Base-by-base conservation (phyloP, 2,888 invertebrate genomes). In the Masnerella sp. region DNA sequence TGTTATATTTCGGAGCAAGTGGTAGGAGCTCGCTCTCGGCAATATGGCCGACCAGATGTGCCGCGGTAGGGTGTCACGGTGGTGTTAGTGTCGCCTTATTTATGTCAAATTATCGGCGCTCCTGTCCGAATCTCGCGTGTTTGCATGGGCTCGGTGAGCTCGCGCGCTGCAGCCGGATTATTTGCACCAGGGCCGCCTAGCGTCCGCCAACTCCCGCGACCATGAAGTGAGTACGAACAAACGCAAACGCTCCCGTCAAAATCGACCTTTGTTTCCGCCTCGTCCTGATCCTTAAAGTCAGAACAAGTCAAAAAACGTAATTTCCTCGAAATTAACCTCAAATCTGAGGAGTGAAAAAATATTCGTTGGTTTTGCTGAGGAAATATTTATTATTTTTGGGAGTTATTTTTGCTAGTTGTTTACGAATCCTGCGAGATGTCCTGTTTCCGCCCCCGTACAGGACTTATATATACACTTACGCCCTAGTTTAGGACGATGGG, bases 121-220 rank as follows among this genome's bases (percentile, higher is more conserved):
- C 85, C 79, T 85, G 86, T 81, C 86, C 84, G 79, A 84, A 86
- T 84, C 84, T 86, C 83, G 85, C 84, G 83, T 87, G 86, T 83
- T 86, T 87, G 86, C 84, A 87, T 87, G 87, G 86, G 82, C 85
- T 87, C 84, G 83, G 87, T 81, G 87, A 87, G 78, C 83, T 85
- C 81, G 78, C 85, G 79, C 84, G 86, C 80, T 83, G 84, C 79
- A 83, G 84, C 77, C 84, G 85, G 80, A 81, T 82, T 79, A 79
- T 79, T 82, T 84, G 85, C 83, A 83, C 83, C 86, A 87, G 82
- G 82, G 81, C 85, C 79, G 83, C 86, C 83, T 86, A 87, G 86
- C 87, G 85, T 83, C 81, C 83, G 83, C 84, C 82, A 74, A 82
- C 82, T 77, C 80, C 83, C 79, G 81, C 84, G 81, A 86, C 84